Evolutionary conservation across 2,797 vertebrate species (phyloP), one percentile per base, ranked within the genome.

Genomic region (Streptopelia turtur): DNA sequence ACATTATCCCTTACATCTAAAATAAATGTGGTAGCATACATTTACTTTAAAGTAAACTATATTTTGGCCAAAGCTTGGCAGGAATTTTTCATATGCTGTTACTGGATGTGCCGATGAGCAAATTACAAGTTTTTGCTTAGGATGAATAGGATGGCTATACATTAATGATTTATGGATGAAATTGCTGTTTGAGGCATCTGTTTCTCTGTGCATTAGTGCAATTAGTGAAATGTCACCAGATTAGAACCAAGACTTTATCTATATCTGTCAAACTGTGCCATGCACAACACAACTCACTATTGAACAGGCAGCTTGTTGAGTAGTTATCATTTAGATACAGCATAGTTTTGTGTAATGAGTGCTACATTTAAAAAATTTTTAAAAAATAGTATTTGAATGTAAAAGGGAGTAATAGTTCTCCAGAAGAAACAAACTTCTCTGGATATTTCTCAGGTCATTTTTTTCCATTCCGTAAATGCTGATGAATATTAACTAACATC

Each of bases 51-150:
- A 93, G 43, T 74, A 85, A 87, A 37, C 63, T 65, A 1, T 39
- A 53, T 91, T 96, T 90, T 95, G 74, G 79, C 59, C 43, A 76
- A 57, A 95, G 74, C 47, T 89, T 81, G 49, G 59, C 90, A 83
- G 70, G 59, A 91, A 39, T 89, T 90, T 87, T 89, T 85, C 68
- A 22, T 49, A 35, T 0, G 2, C 52, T 30, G 16, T 82, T 89
- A 69, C 43, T 66, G 90, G 74, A 76, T 1, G 1, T 49, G 11
- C 16, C 86, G 56, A 89, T 79, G 83, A 90, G 39, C 49, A 90
- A 80, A 90, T 93, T 55, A 66, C 70, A 89, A 31, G 37, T 20
- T 91, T 88, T 84, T 76, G 24, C 63, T 90, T 39, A 28, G 43
- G n/a, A 43, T 89, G 23, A 82, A 69, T 33, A 79, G 68, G 45